Base-by-base conservation (phyloP, 1,140 invertebrate genomes). In the Pygmarrhopalites habei region DNA sequence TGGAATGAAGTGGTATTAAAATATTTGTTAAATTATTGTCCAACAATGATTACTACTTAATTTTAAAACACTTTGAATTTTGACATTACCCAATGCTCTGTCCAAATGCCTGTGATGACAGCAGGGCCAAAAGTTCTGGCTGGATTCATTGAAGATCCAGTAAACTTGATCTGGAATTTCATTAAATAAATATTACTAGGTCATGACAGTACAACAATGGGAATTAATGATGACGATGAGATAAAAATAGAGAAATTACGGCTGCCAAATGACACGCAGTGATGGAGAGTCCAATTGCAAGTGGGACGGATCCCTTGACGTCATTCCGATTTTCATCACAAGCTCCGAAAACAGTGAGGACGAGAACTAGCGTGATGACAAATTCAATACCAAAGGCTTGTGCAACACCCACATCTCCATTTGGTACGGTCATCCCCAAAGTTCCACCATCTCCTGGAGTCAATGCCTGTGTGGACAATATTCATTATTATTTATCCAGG, bases 81-180 rank as follows among this genome's bases (percentile, higher is more conserved):
- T 47, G 5, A 7, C 19, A 47, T 83, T 79, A 90, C 83, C 91
- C 91, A 95, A 71, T 93, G 90, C 65, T 87, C 75, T 1, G 77
- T 75, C 83, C 88, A 95, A 23, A 77, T 76, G 25, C 82, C 81
- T 57, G 83, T 82, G 41, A 94, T 84, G 14, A 92, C 83, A 2
- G 90, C 88, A 7, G 89, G 89, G 56, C 90, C 90, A 72, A 94
- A 84, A 28, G 86, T 86, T 60, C 90, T 80, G 0, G 90, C 90
- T 0, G 90, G 89, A 78, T 95, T 95, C 89, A 95, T 92, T 65
- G 88, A 86, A 21, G 89, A 82, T 46, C 90, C 89, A 2, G 90
- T 93, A 75, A 86, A 88, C 65, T 84, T 82, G 59, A 84, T 76
- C 84, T 85, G 67, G 30, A n/a, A n/a, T n/a, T n/a, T n/a, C n/a